A percentile compares a stretch with the other conserved stretches of the same genome.
These are phyloP conservation scores for Geotrupes spiniger DNA, from an alignment of 2,888 invertebrate species.

Conservation along the genomic window DNA sequence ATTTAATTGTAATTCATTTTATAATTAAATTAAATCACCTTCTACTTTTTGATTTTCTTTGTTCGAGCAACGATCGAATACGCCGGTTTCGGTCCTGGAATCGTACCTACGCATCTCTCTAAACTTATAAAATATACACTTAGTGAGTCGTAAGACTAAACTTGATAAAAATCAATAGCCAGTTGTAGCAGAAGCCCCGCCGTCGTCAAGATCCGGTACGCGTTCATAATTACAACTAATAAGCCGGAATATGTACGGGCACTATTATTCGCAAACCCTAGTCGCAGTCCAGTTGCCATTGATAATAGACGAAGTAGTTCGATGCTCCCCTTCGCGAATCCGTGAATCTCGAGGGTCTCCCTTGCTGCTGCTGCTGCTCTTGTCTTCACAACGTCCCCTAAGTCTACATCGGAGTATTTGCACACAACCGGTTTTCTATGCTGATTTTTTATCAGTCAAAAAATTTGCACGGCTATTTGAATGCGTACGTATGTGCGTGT, in stretches of 20 bases:
- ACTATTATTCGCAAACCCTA: constrained; percentile 5
- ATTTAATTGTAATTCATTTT: too few species aligned
- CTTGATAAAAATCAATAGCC: too few species aligned
- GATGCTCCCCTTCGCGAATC: constrained; percentile 4
- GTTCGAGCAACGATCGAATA: too few species aligned
- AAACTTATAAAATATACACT: too few species aligned
- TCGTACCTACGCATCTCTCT: too few species aligned
- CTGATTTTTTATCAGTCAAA: constrained; percentile 22
- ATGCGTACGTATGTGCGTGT: background rate
- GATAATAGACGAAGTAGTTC: constrained; percentile 1
- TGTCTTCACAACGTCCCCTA: constrained; percentile 7
- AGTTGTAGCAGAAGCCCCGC: too few species aligned
- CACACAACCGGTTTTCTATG: constrained; percentile 34
- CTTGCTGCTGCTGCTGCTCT: background rate
- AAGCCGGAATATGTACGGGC: background rate
- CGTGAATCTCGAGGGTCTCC: constrained; percentile 8
- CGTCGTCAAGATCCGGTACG: background rate
- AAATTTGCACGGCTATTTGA: constrained; percentile 11
- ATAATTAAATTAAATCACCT: too few species aligned
- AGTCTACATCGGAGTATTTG: constrained; percentile 25
- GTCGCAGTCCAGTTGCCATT: background rate
- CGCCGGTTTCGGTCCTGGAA: too few species aligned
- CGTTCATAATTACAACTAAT: constrained; percentile 4
- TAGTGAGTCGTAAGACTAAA: too few species aligned
- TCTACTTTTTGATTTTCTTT: too few species aligned